Evolutionary conservation across 2,797 vertebrate genomes (phyloP), one percentile per base, ranked within the genome.

Genomic region (Brotula barbata): DNA sequence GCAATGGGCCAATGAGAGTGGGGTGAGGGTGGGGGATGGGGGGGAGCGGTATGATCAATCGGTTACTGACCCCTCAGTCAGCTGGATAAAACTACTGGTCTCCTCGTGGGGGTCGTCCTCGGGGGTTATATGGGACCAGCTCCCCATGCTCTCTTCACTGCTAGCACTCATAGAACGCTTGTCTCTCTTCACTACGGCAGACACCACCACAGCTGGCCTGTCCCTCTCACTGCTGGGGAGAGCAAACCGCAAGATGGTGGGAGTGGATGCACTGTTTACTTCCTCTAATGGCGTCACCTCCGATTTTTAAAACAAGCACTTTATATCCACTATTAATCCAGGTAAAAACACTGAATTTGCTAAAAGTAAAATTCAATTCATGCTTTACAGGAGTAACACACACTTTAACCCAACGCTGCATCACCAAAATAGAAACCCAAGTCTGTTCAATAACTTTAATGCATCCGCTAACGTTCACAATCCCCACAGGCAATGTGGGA

Each of bases 71-170:
- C 92, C 90, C 86, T 98, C 95, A 1, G 95, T 98, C 87, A 98
- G 94, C 78, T 98, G 97, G 80, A 98, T 90, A 90, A 95, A 98
- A 89, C 96, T 98, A 85, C 96, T 97, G 1, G 92, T 94, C 87
- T 99, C 97, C 0, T 98, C 96, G 3, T 92, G 95, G 57, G 92
- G 94, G 81, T 98, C 95, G 48, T 98, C 96, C 21, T 98, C 96
- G 0, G 94, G 95, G 68, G 90, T 93, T 53, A 98, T 89, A 85
- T 98, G 96, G 71, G 94, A 96, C 96, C 97, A 98, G 91, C 96
- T 98, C 66, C 94, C 94, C 60, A 91, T 95, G 88, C 96, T 98
- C 74, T 96, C 97, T 70, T 97, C 96, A 68, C 96, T 96, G 92
- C 96, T 96, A 90, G 94, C 92, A 14, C 91, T 93, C 77, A 92